phyloP scores from a whole-genome alignment of 2,888 invertebrate genomes.

The Brassicogethes aeneus region DNA sequence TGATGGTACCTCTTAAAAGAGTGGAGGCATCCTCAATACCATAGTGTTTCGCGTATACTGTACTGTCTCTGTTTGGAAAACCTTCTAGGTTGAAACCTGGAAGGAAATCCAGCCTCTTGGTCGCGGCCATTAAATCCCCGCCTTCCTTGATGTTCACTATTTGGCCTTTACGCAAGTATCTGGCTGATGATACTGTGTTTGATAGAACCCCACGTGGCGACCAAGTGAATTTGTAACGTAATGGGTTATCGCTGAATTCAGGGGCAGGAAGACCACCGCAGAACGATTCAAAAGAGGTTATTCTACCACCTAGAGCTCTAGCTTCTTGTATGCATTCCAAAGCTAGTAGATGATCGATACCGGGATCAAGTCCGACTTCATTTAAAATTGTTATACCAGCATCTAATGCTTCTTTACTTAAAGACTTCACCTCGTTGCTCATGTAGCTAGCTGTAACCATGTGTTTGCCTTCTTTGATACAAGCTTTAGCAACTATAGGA shows the following conservation, averaged over 20 bases:
- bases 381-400: slow-evolving; percentile 91
- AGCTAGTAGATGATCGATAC: slow-evolving; percentile 77
- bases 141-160: slow-evolving; percentile 83
- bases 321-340: slow-evolving; percentile 94
- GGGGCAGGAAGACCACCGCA: slow-evolving; percentile 98
- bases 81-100: slow-evolving; percentile 96
- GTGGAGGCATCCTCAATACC: slow-evolving; percentile 83
- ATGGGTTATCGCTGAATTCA: slow-evolving; percentile 85
- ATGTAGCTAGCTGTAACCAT: slow-evolving; percentile 97
- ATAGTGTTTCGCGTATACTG: slow-evolving; percentile 77
- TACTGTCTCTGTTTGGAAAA: slow-evolving; percentile 94
- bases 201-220: slow-evolving; percentile 88
- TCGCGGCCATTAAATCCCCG: slow-evolving; percentile 79
- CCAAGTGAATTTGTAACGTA: slow-evolving; percentile 94
- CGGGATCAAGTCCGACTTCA: slow-evolving; percentile 93
- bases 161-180: slow-evolving; percentile 39
- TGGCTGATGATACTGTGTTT: slow-evolving; percentile 84
- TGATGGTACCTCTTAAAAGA: slow-evolving; percentile 84
- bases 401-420: slow-evolving; percentile 71
- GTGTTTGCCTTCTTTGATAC: slow-evolving; percentile 71
- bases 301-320: slow-evolving; percentile 78
- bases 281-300: slow-evolving; percentile 92
- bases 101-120: slow-evolving; percentile 75
- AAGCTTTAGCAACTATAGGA: slow-evolving; percentile 74
- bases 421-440: slow-evolving; percentile 68